These are phyloP conservation scores for Cervus canadensis DNA, from an alignment of 2,113 vertebrate genomes.

Conservation along the genomic window DNA sequence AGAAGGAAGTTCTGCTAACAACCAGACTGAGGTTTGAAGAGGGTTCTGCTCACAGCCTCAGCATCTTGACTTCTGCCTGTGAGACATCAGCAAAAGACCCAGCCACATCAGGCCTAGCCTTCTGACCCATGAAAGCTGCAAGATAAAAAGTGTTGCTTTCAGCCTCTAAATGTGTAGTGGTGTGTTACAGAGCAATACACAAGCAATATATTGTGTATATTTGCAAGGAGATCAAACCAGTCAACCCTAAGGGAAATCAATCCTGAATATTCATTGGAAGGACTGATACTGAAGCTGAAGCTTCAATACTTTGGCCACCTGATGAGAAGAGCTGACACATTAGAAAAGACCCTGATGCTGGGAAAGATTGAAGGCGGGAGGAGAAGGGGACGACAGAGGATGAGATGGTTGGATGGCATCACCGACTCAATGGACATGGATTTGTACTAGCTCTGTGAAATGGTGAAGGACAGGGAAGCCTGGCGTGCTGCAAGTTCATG, in stretches of 20 bases:
- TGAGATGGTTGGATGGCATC: background rate
- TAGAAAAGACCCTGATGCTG: background rate
- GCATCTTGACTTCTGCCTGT: background rate
- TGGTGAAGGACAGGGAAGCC: background rate
- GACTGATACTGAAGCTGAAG: background rate
- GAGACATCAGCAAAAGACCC: background rate
- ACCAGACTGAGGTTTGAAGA: background rate
- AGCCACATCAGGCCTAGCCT: background rate
- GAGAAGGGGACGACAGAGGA: background rate
- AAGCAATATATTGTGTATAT: background rate
- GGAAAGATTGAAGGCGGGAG: background rate
- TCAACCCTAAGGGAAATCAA: background rate
- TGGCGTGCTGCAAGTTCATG: background rate
- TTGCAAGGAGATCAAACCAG: background rate
- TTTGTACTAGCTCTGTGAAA: background rate
- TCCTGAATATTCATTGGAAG: background rate
- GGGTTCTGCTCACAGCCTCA: background rate
- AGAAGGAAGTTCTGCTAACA: background rate
- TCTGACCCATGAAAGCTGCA: background rate
- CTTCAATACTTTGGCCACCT: background rate
- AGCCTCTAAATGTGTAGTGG: background rate
- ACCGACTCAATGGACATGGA: accelerated
- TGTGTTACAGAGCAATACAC: background rate
- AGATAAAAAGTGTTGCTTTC: background rate
- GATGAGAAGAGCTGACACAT: background rate